Conservation (phyloP, 2,888 invertebrate genomes). For the Linyphia triangularis region DNA sequence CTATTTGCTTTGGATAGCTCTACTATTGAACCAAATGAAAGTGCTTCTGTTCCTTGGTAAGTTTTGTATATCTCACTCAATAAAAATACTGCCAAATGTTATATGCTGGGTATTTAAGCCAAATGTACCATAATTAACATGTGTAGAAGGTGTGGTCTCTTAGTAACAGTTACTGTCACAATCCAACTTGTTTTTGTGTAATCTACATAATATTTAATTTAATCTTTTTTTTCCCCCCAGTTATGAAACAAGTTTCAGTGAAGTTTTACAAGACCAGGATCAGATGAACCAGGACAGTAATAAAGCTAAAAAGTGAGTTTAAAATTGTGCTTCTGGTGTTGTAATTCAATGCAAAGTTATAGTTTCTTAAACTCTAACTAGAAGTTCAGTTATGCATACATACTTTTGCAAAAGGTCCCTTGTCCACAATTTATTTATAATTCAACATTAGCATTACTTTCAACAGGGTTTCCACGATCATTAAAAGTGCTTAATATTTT, state of each 20-base stretch:
- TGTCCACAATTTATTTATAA: too few relatives aligned
- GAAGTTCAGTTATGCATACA: too few relatives aligned
- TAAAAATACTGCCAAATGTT: background rate
- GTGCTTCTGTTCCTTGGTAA: constrained; percentile 31
- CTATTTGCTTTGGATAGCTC: constrained; percentile 49
- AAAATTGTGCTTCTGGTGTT: too few relatives aligned
- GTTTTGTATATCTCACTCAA: background rate
- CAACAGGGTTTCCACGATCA: too few relatives aligned
- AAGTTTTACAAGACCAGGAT: constrained; percentile 28
- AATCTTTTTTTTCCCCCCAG: background rate
- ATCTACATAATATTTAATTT: background rate
- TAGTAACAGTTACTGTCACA: background rate
- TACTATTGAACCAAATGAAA: background rate
- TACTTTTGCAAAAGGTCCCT: too few relatives aligned
- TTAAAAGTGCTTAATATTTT: too few relatives aligned
- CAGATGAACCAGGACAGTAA: background rate
- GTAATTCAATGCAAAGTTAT: too few relatives aligned
- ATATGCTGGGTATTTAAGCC: background rate
- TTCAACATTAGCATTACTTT: too few relatives aligned
- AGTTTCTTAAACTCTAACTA: too few relatives aligned
- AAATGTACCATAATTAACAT: background rate
- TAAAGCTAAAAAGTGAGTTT: background rate
- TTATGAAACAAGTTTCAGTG: constrained; percentile 46
- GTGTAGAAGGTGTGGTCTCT: background rate
- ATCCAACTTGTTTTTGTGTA: background rate